Conservation (phyloP, 1,140 invertebrate genomes). For the Leptinotarsa lineolata region DNA sequence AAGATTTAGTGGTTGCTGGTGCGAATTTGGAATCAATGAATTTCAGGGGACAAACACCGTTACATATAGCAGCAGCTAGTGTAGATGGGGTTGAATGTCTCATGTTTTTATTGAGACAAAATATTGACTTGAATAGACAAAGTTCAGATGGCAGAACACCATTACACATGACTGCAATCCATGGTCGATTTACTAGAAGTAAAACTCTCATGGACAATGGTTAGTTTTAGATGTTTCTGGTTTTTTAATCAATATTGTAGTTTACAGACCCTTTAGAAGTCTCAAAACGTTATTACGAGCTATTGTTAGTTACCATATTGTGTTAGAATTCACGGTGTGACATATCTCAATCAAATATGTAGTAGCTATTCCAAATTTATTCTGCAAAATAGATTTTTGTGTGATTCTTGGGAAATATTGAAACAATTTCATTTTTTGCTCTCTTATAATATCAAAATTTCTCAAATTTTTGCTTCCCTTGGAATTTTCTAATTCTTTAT, state of each 20-base stretch:
- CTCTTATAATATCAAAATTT: no score
- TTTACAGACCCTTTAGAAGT: not conserved
- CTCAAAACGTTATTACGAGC: no score
- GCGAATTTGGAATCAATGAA: conserved; percentile 58
- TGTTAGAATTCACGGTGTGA: no score
- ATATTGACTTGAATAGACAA: conserved; percentile 63
- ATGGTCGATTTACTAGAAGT: conserved; percentile 68
- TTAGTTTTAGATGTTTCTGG: conserved; percentile 5
- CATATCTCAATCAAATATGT: no score
- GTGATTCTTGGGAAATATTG: no score
- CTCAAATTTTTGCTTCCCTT: no score
- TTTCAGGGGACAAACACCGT: conserved; percentile 62
- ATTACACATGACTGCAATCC: conserved; percentile 69
- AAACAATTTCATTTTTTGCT: no score
- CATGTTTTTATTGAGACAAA: conserved; percentile 61
- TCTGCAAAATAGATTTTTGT: no score
- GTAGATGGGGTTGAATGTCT: conserved; percentile 67
- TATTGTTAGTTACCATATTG: no score
- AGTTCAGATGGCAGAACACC: conserved; percentile 67
- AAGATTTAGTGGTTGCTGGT: conserved; percentile 58
- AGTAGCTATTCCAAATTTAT: no score
- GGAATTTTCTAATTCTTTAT: no score
- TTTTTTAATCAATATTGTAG: not conserved
- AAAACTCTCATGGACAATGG: conserved; percentile 63
- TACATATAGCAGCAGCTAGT: conserved; percentile 69